phyloP scores from a whole-genome alignment of 1,140 invertebrate species.

The Bathynomus jamesi region DNA sequence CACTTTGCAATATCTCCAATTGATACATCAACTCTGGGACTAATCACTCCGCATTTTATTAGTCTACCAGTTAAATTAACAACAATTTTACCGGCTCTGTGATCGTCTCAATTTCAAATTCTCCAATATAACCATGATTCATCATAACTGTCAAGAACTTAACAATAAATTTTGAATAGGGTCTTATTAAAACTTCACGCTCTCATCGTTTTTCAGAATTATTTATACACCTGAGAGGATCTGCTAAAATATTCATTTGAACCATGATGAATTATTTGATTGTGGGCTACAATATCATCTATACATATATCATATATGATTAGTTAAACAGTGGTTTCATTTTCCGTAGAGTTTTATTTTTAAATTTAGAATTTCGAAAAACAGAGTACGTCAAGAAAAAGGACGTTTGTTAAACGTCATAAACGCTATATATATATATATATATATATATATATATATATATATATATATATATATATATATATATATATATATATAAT shows the following conservation, averaged over 20 bases:
- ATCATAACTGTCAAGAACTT: constrained; percentile 59
- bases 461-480: too few relatives aligned
- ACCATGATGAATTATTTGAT: constrained; percentile 62
- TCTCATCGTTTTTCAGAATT: constrained; percentile 99
- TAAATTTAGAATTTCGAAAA: too few relatives aligned
- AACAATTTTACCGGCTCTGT: background rate
- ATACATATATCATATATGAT: too few relatives aligned
- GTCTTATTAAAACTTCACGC: constrained; percentile 93
- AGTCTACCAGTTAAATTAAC: background rate
- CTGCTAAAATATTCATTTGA: constrained; percentile 98
- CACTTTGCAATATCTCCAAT: constrained; percentile 95
- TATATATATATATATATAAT: too few relatives aligned
- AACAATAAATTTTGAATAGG: constrained; percentile 97
- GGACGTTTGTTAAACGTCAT: too few relatives aligned
- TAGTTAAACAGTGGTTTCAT: too few relatives aligned
- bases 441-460: too few relatives aligned
- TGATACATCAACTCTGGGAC: constrained; percentile 90
- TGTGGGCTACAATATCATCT: too few relatives aligned
- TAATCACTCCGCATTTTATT: constrained; percentile 63
- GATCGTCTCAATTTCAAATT: background rate
- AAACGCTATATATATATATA: too few relatives aligned
- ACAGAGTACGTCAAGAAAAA: too few relatives aligned
- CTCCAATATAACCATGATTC: background rate
- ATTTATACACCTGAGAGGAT: constrained; percentile 96
- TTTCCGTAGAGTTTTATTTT: too few relatives aligned